phyloP scores from a whole-genome alignment of 2,113 vertebrate genomes.

The Cairina moschata region DNA sequence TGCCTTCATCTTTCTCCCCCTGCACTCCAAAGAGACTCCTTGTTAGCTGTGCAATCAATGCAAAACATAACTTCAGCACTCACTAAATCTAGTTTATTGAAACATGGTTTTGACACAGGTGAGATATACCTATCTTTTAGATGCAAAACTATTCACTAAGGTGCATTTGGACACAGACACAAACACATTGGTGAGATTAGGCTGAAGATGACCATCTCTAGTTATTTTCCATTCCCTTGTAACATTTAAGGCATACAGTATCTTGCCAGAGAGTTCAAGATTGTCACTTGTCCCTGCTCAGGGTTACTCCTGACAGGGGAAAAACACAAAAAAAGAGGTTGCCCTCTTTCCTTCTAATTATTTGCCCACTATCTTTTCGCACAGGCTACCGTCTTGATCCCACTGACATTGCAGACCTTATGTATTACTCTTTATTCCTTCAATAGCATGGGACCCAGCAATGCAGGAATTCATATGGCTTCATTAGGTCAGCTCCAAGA shows the following conservation, averaged over 20 bases:
- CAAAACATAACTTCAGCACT: background rate
- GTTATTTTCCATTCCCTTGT: background rate
- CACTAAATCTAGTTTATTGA: constrained; percentile 55
- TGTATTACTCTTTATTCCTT: background rate
- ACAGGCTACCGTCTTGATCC: background rate
- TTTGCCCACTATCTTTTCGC: fast-evolving
- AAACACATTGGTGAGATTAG: background rate
- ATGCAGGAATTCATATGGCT: background rate
- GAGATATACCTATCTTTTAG: background rate
- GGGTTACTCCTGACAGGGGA: background rate
- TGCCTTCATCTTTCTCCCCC: background rate
- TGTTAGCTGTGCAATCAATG: background rate
- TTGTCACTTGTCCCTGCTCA: background rate
- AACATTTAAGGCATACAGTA: background rate
- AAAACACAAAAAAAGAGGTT: background rate
- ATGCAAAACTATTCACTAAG: background rate
- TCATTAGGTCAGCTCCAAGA: background rate
- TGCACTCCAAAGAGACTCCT: background rate
- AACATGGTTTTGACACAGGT: background rate
- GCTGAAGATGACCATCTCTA: background rate
- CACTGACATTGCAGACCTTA: background rate
- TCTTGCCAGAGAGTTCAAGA: background rate
- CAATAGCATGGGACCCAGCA: background rate
- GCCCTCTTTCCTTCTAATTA: background rate
- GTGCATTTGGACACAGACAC: background rate